These are phyloP conservation scores for Megalops cyprinoides DNA, from an alignment of 2,797 vertebrate species.

Conservation along the genomic window DNA sequence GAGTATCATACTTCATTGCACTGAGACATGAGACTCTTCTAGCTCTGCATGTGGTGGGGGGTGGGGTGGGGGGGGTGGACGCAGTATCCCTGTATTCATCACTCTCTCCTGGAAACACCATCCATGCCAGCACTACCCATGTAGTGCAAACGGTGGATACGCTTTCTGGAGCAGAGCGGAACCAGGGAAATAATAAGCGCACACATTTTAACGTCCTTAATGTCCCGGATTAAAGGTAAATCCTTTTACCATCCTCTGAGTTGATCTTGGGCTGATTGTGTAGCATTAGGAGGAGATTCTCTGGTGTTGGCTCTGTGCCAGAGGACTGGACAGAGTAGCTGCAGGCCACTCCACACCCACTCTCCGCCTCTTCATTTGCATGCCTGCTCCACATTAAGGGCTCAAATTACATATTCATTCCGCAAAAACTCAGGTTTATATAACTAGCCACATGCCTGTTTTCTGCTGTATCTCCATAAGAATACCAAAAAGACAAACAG, in stretches of 20 bases:
- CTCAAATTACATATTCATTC: slow-evolving; percentile 79
- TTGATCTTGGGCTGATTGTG: not conserved
- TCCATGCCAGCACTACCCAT: not conserved
- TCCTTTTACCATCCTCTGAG: not conserved
- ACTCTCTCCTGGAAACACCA: not conserved
- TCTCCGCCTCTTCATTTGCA: slow-evolving; percentile 72
- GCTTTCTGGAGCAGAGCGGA: not conserved
- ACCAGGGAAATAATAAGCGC: not conserved
- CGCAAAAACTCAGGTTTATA: slow-evolving; percentile 72
- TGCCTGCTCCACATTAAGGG: slow-evolving; percentile 73
- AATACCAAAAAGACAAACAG: not conserved
- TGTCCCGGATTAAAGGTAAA: not conserved
- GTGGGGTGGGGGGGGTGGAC: too few species aligned
- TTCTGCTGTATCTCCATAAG: slow-evolving; percentile 24
- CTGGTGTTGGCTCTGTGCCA: slow-evolving; percentile 19
- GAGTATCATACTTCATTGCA: slow-evolving; percentile 24
- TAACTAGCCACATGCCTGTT: slow-evolving; percentile 52
- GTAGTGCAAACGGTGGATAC: not conserved
- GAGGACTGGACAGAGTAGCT: slow-evolving; percentile 64
- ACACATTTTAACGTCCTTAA: not conserved
- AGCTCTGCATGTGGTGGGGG: not conserved
- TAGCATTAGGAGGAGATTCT: slow-evolving; percentile 26
- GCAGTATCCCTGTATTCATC: slow-evolving; percentile 3
- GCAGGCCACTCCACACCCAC: slow-evolving; percentile 68
- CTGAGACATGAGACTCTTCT: slow-evolving; percentile 11